Evolutionary conservation across 2,113 vertebrate genomes (phyloP).

Genomic region (Nyctereutes procyonoides): DNA sequence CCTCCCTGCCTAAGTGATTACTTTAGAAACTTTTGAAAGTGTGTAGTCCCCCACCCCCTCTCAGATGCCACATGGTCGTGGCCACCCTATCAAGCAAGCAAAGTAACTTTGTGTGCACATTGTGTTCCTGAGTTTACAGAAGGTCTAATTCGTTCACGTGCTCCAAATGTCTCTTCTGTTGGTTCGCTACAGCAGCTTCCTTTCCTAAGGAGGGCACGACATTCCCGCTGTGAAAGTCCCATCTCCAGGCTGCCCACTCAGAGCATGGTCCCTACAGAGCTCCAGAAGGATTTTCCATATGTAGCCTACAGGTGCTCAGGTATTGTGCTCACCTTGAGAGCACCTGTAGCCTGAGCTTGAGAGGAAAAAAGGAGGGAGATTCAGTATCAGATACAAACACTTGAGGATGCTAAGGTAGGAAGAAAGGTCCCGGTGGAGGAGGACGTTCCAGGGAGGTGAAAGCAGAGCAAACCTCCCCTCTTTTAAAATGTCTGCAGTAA

Average conservation of each 20-base stretch:
- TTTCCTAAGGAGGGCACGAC: neutral
- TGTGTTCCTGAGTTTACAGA: neutral
- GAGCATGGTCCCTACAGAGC: neutral
- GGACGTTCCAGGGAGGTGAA: neutral
- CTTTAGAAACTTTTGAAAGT: neutral
- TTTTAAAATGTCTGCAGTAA: neutral
- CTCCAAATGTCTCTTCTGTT: neutral
- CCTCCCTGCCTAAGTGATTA: neutral
- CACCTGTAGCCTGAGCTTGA: neutral
- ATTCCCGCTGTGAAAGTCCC: fast-evolving
- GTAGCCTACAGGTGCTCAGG: neutral
- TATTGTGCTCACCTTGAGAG: neutral
- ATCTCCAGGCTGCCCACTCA: too few relatives aligned
- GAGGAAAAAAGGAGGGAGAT: neutral
- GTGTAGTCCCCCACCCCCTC: neutral
- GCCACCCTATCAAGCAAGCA: neutral
- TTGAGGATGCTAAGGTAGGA: neutral
- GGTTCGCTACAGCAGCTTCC: neutral
- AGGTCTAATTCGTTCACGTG: fast-evolving
- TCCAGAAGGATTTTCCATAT: neutral
- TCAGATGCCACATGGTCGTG: neutral
- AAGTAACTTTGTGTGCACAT: neutral
- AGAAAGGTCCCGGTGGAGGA: neutral
- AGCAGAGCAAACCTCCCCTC: too few relatives aligned
- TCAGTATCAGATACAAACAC: too few relatives aligned